A percentile compares a stretch with the other conserved stretches of the same genome.
Evolutionary conservation across 2,113 vertebrate species (phyloP).

Genomic region (Lates calcarifer): DNA sequence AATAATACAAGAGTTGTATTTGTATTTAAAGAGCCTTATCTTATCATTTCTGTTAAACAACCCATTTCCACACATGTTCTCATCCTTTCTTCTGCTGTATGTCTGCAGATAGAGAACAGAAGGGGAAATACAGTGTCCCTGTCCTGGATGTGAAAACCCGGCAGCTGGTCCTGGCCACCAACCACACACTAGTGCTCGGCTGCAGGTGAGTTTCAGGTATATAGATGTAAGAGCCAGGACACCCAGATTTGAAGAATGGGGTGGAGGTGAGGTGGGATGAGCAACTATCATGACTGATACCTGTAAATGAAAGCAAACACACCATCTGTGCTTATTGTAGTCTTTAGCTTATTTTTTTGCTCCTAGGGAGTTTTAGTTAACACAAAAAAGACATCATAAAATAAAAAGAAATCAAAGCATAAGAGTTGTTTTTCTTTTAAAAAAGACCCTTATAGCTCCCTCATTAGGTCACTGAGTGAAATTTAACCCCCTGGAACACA

Average conservation of each 20-base stretch:
- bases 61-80: background rate
- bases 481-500: background rate
- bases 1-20: background rate
- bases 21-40: background rate
- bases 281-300: background rate
- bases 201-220: slow-evolving; percentile 90
- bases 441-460: background rate
- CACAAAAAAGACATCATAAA: background rate
- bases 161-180: slow-evolving; percentile 87
- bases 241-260: background rate
- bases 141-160: slow-evolving; percentile 87
- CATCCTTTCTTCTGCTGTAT: background rate
- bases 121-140: slow-evolving; percentile 88
- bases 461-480: background rate
- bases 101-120: slow-evolving; percentile 76
- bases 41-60: background rate
- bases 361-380: background rate
- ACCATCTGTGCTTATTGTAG: background rate
- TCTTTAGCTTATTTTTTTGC: background rate
- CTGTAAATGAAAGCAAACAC: background rate
- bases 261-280: background rate
- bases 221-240: background rate
- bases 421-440: background rate
- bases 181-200: slow-evolving; percentile 89
- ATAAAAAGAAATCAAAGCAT: background rate